A percentile compares a stretch with the other conserved stretches of the same genome.
phyloP scores from a whole-genome alignment of 2,113 vertebrate species.

The Melanerpes formicivorus region DNA sequence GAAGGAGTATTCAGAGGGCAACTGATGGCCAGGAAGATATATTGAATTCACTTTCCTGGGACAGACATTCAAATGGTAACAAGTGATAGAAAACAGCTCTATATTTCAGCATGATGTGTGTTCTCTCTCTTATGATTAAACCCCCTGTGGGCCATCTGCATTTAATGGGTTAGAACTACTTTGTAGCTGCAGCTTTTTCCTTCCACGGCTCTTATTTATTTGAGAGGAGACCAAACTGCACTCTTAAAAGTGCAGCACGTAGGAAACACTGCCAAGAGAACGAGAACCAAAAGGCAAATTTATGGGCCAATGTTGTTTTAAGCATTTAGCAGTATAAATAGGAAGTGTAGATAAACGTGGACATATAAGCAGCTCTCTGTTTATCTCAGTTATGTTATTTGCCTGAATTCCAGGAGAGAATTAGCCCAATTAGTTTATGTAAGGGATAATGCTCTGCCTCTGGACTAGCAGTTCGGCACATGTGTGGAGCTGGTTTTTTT shows the following conservation, averaged over 20 bases:
- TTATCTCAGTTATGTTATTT: conserved; percentile 78
- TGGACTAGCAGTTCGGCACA: conserved; percentile 42
- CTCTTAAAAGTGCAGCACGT: conserved; percentile 76
- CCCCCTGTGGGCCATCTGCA: conserved; percentile 81
- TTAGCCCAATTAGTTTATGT: conserved; percentile 73
- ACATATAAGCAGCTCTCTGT: conserved; percentile 72
- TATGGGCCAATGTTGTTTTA: conserved; percentile 81
- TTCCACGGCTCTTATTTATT: conserved; percentile 78
- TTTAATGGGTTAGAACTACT: conserved; percentile 84
- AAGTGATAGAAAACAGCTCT: conserved; percentile 88
- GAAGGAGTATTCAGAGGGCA: conserved; percentile 82
- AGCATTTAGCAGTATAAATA: conserved; percentile 83
- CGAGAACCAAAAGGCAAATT: conserved; percentile 76
- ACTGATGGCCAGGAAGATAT: conserved; percentile 87
- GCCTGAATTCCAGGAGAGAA: conserved; percentile 71
- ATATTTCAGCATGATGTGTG: conserved; percentile 81
- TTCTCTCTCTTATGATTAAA: conserved; percentile 78
- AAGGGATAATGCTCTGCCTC: conserved; percentile 65
- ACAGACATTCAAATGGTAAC: conserved; percentile 83
- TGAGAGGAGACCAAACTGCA: conserved; percentile 74
- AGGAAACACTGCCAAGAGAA: conserved; percentile 79
- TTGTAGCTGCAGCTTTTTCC: conserved; percentile 77
- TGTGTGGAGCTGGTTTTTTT: not conserved
- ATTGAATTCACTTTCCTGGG: conserved; percentile 85
- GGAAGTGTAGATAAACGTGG: conserved; percentile 78